Base-by-base conservation (phyloP, 1,140 invertebrate genomes). In the Sminthurinus signatus region DNA sequence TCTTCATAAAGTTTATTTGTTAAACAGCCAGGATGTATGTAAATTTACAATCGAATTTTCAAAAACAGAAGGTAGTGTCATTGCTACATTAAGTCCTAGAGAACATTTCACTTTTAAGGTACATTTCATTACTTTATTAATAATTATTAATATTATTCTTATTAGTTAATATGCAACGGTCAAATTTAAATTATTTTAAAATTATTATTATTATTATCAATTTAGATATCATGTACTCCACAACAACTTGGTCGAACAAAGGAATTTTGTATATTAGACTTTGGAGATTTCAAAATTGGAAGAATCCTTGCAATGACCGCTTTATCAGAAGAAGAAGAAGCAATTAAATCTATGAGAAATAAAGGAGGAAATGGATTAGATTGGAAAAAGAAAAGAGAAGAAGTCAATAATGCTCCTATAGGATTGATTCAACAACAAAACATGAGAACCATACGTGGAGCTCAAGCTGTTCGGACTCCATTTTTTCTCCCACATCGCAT, bases 191-290 rank as follows among this genome's bases (percentile, higher is more conserved):
- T 5, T 5, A 19, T 48, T 10, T 48, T 48, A 10, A 19, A 19
- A 5, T 48, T 19, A 21, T 48, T 48, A n/a, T 14, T 48, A 14
- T 21, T 10, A 14, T 39, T 29, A 69, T 83, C 32, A 65, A 74
- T 31, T 59, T 59, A 67, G 29, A 80, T 83, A 62, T 71, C 72
- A 54, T 82, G 79, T 66, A 75, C 73, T 31, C 78, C 79, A 0
- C 81, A 76, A 75, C 81, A 79, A 55, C 71, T 83, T 52, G 86
- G 87, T 2, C 73, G 71, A 28, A 80, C 80, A 0, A 77, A 78
- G 29, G 86, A 87, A 75, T 64, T 81, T 5, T 77, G 84, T 46
- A 71, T 81, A 31, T 84, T 82, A 58, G 73, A 70, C 68, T 88
- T 84, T 73, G 76, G 77, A 65, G 67, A 70, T 61, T 86, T 82